A percentile compares a stretch with the other conserved stretches of the same genome.
phyloP scores from a whole-genome alignment of 2,113 vertebrate genomes.

The Tragelaphus scriptus region DNA sequence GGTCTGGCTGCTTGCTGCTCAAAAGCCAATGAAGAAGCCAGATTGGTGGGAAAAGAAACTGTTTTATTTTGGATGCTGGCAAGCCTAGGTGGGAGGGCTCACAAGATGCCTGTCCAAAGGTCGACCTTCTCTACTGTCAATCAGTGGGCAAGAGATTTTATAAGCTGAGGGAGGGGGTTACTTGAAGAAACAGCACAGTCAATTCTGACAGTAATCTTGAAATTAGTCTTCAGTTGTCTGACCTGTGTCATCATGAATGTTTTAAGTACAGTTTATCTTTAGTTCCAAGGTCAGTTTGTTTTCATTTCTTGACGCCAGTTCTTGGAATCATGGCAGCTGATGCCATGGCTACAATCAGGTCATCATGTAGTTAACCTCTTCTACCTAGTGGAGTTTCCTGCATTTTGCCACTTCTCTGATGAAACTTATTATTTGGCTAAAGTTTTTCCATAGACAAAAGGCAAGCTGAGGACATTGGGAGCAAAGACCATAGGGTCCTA shows the following conservation, averaged over 20 bases:
- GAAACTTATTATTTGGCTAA: neutral
- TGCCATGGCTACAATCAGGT: neutral
- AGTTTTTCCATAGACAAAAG: neutral
- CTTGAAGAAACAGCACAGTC: neutral
- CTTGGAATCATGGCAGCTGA: neutral
- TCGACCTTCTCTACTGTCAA: neutral
- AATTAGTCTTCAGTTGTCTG: neutral
- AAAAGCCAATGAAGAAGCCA: neutral
- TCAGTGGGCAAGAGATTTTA: neutral
- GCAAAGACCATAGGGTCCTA: neutral
- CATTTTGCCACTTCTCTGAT: neutral
- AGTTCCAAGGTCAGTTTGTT: neutral
- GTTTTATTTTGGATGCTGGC: neutral
- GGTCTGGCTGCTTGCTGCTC: neutral
- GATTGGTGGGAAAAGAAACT: neutral
- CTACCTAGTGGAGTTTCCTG: neutral
- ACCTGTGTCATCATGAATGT: neutral
- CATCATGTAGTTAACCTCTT: neutral
- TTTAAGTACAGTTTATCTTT: neutral
- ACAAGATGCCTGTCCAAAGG: neutral
- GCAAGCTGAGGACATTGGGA: neutral
- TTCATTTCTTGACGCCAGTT: neutral
- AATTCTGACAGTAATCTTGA: neutral
- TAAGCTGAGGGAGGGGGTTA: neutral
- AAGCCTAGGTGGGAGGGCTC: neutral